Evolutionary conservation across 2,888 invertebrate genomes (phyloP).

Genomic region (Lasioglossum marginatum): DNA sequence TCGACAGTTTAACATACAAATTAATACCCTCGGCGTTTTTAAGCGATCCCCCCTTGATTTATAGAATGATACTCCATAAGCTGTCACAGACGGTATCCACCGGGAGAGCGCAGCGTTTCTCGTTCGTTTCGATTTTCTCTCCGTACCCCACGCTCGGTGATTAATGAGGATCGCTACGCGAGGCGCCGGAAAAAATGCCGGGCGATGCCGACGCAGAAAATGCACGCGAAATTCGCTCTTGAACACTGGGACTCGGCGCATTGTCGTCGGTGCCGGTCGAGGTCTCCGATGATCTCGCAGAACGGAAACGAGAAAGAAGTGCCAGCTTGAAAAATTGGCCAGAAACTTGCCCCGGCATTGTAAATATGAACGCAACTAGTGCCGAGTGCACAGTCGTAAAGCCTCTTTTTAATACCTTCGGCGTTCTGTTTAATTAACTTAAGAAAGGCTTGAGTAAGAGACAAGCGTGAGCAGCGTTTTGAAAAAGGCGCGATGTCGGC

Average conservation of each 20-base stretch:
- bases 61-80: slow-evolving; percentile 32
- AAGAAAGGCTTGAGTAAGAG: neutral
- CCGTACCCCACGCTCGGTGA: neutral
- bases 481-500: neutral
- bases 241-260: neutral
- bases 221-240: neutral
- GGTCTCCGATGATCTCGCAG: neutral
- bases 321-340: neutral
- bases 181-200: neutral
- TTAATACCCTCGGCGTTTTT: slow-evolving; percentile 62
- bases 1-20: slow-evolving; percentile 64
- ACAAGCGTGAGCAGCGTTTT: neutral
- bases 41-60: slow-evolving; percentile 57
- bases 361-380: neutral
- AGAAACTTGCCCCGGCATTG: neutral
- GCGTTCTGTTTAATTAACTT: neutral
- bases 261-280: neutral
- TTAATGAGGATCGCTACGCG: slow-evolving; percentile 19
- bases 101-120: neutral
- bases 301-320: neutral
- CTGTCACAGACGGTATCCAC: slow-evolving; percentile 19
- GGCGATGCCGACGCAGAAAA: slow-evolving; percentile 1
- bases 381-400: neutral
- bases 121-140: slow-evolving; percentile 24
- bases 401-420: neutral